Evolutionary conservation across 2,797 vertebrate genomes (phyloP).

Genomic region (Brachyrhaphis roseni): DNA sequence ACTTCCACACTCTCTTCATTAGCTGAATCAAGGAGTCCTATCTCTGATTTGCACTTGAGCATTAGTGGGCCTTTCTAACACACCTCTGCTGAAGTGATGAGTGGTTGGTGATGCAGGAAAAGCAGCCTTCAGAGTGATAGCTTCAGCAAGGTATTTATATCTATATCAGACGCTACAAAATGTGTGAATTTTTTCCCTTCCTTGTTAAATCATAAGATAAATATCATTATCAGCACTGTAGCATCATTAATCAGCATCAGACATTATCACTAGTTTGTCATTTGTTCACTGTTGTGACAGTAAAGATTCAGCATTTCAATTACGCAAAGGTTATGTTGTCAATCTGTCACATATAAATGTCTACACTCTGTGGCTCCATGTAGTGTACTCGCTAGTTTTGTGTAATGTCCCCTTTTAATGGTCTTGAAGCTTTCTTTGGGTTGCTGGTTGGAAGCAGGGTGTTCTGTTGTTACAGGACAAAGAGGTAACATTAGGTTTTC

Average conservation of each 20-base stretch:
- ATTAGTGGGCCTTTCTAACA: slow-evolving; percentile 52
- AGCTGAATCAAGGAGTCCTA: slow-evolving; percentile 44
- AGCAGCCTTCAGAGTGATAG: slow-evolving; percentile 8
- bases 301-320: slow-evolving; percentile 1
- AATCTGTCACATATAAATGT: not conserved
- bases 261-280: not conserved
- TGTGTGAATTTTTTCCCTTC: not conserved
- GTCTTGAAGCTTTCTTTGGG: not conserved
- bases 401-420: not conserved
- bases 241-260: not conserved
- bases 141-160: slow-evolving; percentile 13
- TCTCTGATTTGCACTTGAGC: slow-evolving; percentile 67
- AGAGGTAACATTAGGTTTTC: not conserved
- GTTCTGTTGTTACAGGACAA: not conserved
- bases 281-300: not conserved
- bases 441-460: not conserved
- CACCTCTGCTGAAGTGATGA: slow-evolving; percentile 43
- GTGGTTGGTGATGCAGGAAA: slow-evolving; percentile 31
- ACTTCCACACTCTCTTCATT: slow-evolving; percentile 58
- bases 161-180: not conserved
- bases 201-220: not conserved
- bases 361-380: no score
- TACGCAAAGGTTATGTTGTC: not conserved
- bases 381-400: not conserved
- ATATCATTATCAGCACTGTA: not conserved